These are phyloP conservation scores for Nestor notabilis DNA, from an alignment of 2,113 vertebrate genomes.

Conservation along the genomic window DNA sequence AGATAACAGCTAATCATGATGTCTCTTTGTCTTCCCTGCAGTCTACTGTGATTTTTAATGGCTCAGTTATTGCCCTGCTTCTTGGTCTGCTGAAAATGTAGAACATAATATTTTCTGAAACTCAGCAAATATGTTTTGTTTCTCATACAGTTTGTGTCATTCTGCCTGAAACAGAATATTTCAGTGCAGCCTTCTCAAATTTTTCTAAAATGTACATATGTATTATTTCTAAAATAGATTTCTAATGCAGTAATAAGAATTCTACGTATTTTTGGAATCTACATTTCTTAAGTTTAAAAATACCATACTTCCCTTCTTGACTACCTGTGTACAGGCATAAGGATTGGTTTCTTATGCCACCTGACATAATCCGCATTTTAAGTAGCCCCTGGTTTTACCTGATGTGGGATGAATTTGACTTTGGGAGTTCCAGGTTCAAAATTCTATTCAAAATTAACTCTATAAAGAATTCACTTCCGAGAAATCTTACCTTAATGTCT, in stretches of 20 bases:
- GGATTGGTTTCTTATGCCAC: neutral
- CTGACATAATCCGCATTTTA: neutral
- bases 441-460: neutral
- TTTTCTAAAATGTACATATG: neutral
- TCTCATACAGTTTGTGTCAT: neutral
- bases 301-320: neutral
- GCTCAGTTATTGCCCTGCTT: neutral
- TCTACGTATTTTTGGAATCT: neutral
- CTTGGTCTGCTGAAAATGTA: neutral
- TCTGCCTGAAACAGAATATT: neutral
- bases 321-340: neutral
- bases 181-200: neutral
- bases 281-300: neutral
- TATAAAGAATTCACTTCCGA: neutral
- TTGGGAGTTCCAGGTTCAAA: neutral
- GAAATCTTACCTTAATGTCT: neutral
- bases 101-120: neutral
- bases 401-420: neutral
- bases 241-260: neutral
- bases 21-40: neutral
- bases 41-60: neutral
- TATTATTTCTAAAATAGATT: neutral
- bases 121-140: neutral
- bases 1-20: neutral
- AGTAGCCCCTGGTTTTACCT: neutral